Conservation (phyloP, 2,888 invertebrate species). For the Hypsopygia costalis region DNA sequence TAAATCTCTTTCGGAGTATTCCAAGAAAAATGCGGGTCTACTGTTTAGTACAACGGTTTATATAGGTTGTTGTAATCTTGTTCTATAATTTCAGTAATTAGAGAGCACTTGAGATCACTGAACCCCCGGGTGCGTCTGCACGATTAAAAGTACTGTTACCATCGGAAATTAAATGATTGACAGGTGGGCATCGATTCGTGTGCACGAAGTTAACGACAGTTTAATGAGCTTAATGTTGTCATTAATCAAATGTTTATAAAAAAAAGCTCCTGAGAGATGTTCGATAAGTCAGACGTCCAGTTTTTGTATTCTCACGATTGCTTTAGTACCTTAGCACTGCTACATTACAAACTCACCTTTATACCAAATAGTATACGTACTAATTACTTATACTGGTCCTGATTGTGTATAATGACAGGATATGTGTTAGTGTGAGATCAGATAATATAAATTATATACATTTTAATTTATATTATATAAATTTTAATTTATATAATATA, state of each 20-base stretch:
- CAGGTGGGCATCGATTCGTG: constrained; percentile 1
- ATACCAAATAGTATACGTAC: too few species aligned
- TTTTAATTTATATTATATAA: too few species aligned
- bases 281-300: too few species aligned
- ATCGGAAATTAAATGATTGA: constrained; percentile 4
- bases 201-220: not conserved
- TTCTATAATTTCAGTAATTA: constrained; percentile 21
- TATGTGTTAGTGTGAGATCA: too few species aligned
- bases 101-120: constrained; percentile 19
- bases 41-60: constrained; percentile 19
- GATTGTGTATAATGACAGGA: too few species aligned
- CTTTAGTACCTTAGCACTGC: too few species aligned
- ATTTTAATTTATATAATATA: too few species aligned
- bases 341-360: too few species aligned
- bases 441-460: too few species aligned
- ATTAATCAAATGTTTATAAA: constrained; percentile 1
- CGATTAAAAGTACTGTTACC: constrained; percentile 8
- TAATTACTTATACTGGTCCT: too few species aligned
- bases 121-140: constrained; percentile 10
- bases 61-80: constrained; percentile 18
- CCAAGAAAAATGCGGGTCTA: constrained; percentile 15
- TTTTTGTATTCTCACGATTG: too few species aligned
- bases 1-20: constrained; percentile 1
- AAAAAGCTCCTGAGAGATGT: not conserved
- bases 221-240: constrained; percentile 1